phyloP scores from a whole-genome alignment of 2,888 invertebrate genomes.

The Euproctis similis region DNA sequence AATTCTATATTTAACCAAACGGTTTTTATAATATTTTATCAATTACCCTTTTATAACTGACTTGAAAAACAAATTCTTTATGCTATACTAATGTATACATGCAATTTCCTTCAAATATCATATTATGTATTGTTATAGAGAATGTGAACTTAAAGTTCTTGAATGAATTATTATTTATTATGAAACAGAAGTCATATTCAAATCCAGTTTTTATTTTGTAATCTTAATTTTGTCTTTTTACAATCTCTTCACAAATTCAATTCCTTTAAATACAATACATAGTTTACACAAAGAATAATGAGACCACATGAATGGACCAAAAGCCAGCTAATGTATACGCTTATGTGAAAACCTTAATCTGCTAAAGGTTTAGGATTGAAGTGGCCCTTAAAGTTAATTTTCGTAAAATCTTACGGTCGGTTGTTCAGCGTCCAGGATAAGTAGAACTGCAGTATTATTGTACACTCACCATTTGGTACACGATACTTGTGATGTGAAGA shows the following conservation, averaged over 20 bases:
- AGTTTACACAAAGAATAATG: constrained; percentile 21
- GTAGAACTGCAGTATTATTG: constrained; percentile 23
- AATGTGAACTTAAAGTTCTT: too few species aligned
- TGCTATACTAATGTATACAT: too few species aligned
- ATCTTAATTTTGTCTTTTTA: too few species aligned
- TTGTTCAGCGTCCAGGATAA: constrained; percentile 30
- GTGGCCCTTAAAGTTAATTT: constrained; percentile 68
- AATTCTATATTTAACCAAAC: too few species aligned
- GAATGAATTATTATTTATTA: too few species aligned
- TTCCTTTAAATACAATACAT: constrained; percentile 14
- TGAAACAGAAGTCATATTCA: too few species aligned
- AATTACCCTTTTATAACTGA: too few species aligned
- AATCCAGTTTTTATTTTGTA: too few species aligned
- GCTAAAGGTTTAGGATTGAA: constrained; percentile 61
- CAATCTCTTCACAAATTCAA: constrained; percentile 5
- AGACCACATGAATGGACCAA: constrained; percentile 43
- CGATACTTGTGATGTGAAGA: constrained; percentile 12
- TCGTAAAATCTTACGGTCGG: constrained; percentile 66
- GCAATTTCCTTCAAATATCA: too few species aligned
- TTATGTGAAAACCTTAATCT: constrained; percentile 55
- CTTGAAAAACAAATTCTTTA: too few species aligned
- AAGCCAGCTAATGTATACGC: constrained; percentile 37
- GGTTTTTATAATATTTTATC: too few species aligned
- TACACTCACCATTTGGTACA: constrained; percentile 10
- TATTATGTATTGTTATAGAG: too few species aligned